These are phyloP conservation scores for Calephelis perditalis DNA, from an alignment of 2,888 invertebrate genomes.

Conservation along the genomic window DNA sequence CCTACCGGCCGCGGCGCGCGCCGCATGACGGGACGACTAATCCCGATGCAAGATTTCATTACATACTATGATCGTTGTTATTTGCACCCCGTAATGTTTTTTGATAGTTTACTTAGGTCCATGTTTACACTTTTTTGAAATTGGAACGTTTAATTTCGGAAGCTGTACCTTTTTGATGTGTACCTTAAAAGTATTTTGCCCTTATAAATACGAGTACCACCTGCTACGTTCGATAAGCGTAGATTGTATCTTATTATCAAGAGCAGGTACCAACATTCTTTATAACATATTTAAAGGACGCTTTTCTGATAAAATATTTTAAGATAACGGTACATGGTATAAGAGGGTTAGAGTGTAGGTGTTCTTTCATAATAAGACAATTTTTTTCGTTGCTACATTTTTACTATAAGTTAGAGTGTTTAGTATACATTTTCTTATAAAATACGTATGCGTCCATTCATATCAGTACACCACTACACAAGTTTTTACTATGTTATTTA, in stretches of 20 bases:
- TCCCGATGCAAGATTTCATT: conserved; percentile 75
- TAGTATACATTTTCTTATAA: no score
- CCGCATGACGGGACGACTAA: conserved; percentile 52
- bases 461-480: no score
- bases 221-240: conserved; percentile 40
- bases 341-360: no score
- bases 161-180: conserved; percentile 15
- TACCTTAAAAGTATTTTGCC: conserved; percentile 24
- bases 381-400: background rate
- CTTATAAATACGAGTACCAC: conserved; percentile 44
- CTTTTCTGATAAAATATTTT: conserved; percentile 1
- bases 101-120: conserved; percentile 68
- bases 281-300: conserved; percentile 6
- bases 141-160: conserved; percentile 32
- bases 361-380: background rate
- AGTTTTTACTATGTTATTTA: no score
- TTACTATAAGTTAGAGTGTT: no score
- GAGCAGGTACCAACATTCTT: conserved; percentile 6
- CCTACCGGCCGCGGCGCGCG: conserved; percentile 54
- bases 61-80: conserved; percentile 75
- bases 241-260: conserved; percentile 25
- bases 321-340: background rate
- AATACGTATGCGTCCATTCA: no score
- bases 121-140: conserved; percentile 33
- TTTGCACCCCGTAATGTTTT: conserved; percentile 77